A percentile compares a stretch with the other conserved stretches of the same genome.
These are phyloP conservation scores for Actinernus sp. DNA, from an alignment of 92 coral and sea anemone species.

Conservation along the genomic window DNA sequence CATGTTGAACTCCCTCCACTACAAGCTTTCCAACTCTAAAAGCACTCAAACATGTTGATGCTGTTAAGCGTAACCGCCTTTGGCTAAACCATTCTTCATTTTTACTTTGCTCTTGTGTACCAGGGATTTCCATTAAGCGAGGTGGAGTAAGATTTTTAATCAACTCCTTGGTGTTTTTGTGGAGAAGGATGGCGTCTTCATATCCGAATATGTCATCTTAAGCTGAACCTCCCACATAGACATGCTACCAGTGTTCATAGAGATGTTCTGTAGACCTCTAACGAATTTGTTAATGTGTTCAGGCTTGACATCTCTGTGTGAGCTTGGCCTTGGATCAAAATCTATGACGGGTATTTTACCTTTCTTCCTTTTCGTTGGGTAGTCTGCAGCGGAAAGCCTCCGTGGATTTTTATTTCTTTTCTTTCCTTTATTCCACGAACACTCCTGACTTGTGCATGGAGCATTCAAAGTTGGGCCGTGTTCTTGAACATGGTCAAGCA, in stretches of 20 bases:
- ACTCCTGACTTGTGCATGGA: too few species aligned
- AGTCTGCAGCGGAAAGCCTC: too few species aligned
- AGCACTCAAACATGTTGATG: conserved; percentile 23
- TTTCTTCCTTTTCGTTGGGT: too few species aligned
- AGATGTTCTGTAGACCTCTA: conserved; percentile 5
- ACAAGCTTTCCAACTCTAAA: conserved; percentile 4
- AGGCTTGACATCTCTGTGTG: too few species aligned
- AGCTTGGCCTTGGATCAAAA: too few species aligned
- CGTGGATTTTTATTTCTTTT: too few species aligned
- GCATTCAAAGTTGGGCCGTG: too few species aligned
- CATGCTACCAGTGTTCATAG: conserved; percentile 1
- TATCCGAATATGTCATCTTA: conserved; percentile 24
- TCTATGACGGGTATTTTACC: too few species aligned
- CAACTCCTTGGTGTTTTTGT: not conserved
- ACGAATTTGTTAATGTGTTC: too few species aligned
- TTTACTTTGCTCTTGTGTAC: conserved; percentile 41
- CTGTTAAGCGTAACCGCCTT: conserved; percentile 31
- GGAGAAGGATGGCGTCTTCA: too few species aligned
- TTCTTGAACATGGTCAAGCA: too few species aligned
- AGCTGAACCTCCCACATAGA: conserved; percentile 66
- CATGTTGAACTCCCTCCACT: not conserved
- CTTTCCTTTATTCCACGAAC: too few species aligned
- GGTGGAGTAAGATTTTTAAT: conserved; percentile 45
- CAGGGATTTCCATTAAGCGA: conserved; percentile 18
- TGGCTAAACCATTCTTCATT: conserved; percentile 46